Percentiles rank a stretch among this genome's conserved stretches.
Conservation (phyloP, 2,113 vertebrate species). For the Lepus americanus region DNA sequence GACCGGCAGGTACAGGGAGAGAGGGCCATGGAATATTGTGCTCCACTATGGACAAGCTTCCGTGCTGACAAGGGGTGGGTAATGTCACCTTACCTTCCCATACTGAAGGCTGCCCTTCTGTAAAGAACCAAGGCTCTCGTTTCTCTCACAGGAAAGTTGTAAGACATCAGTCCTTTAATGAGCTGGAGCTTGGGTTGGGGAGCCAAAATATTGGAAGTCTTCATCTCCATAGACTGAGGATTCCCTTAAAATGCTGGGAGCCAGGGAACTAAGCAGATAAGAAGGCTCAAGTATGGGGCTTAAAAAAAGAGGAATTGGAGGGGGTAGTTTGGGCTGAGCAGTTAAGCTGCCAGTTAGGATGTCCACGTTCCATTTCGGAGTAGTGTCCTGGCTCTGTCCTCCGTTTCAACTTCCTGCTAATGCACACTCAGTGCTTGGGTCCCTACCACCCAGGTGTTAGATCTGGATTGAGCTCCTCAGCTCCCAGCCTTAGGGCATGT, state of each 20-base stretch:
- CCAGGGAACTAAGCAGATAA: background rate
- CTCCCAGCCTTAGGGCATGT: no score
- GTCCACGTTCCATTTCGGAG: no score
- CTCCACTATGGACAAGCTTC: background rate
- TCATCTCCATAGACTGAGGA: slow-evolving; percentile 15
- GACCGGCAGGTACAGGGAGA: background rate
- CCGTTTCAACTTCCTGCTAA: no score
- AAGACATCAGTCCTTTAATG: background rate
- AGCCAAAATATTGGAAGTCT: slow-evolving; percentile 10
- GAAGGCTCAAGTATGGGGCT: background rate
- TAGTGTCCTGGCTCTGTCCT: no score
- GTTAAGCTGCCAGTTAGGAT: no score
- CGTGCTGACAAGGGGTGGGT: background rate
- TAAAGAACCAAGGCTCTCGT: background rate
- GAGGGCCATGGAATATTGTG: background rate
- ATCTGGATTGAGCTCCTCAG: no score
- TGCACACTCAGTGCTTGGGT: no score
- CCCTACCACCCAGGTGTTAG: no score
- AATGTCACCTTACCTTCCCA: background rate
- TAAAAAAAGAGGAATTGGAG: no score
- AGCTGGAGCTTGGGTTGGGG: background rate
- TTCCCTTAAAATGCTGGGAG: slow-evolving; percentile 37
- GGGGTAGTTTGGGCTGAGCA: no score
- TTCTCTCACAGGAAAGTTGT: background rate
- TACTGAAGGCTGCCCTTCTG: background rate